Conservation (phyloP, 2,888 invertebrate genomes). For the Caprella mutica region DNA sequence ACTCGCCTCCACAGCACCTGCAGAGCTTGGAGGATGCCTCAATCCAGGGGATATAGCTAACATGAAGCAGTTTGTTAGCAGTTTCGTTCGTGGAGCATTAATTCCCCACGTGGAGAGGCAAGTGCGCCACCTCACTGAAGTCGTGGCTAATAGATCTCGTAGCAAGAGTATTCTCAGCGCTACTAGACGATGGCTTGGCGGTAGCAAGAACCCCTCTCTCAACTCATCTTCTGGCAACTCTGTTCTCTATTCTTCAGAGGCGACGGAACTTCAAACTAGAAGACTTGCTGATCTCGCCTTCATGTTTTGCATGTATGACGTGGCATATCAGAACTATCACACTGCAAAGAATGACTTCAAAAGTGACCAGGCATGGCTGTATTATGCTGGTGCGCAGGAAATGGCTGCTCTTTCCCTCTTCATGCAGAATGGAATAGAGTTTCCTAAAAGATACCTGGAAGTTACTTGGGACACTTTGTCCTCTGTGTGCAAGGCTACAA, state of each 20-base stretch:
- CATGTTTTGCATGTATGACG: conserved; percentile 83
- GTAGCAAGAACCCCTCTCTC: conserved; percentile 64
- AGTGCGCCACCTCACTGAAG: conserved; percentile 35
- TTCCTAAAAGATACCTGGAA: conserved; percentile 29
- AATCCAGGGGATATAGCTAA: conserved; percentile 73
- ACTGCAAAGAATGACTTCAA: conserved; percentile 94
- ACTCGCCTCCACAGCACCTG: conserved; percentile 13
- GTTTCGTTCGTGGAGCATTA: conserved; percentile 72
- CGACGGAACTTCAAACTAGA: conserved; percentile 82
- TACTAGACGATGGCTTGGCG: conserved; percentile 89
- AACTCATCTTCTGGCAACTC: conserved; percentile 51
- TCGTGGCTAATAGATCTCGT: conserved; percentile 28
- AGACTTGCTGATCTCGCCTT: conserved; percentile 91
- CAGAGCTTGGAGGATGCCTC: conserved; percentile 54
- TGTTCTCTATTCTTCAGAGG: conserved; percentile 56
- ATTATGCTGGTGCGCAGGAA: conserved; percentile 90
- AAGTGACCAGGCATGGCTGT: conserved; percentile 92
- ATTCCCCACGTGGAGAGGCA: conserved; percentile 85
- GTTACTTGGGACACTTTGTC: conserved; percentile 30
- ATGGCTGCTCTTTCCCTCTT: conserved; percentile 80
- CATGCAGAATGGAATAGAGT: conserved; percentile 40
- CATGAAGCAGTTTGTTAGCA: conserved; percentile 68
- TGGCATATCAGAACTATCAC: conserved; percentile 80
- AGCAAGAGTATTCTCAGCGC: conserved; percentile 68
- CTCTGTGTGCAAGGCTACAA: conserved; percentile 43